A percentile compares a stretch with the other conserved stretches of the same genome.
phyloP scores from a whole-genome alignment of 2,797 vertebrate species.

The Scyliorhinus canicula region DNA sequence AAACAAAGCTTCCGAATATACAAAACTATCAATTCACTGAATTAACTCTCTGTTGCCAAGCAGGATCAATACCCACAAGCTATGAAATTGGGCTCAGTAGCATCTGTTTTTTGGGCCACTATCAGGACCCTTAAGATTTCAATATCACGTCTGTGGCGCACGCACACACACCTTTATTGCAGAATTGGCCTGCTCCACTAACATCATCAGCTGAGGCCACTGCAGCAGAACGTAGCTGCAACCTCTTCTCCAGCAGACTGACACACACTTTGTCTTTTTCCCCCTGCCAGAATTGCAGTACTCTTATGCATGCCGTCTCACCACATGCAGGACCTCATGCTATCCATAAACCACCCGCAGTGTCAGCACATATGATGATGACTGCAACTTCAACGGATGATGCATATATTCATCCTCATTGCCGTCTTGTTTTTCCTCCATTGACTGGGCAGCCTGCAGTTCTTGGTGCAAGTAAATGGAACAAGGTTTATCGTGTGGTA shows the following conservation, averaged over 20 bases:
- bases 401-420: not conserved
- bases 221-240: not conserved
- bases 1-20: not conserved
- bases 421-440: not conserved
- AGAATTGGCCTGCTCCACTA: not conserved
- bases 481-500: not conserved
- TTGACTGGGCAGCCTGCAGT: not conserved
- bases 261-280: not conserved
- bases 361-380: not conserved
- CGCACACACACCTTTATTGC: not conserved
- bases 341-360: not conserved
- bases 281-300: not conserved
- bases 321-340: not conserved
- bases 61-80: not conserved
- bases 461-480: not conserved
- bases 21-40: not conserved
- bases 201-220: not conserved
- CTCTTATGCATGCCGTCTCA: not conserved
- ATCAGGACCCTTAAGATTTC: not conserved
- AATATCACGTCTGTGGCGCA: not conserved
- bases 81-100: not conserved
- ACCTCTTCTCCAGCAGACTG: not conserved
- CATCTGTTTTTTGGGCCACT: not conserved
- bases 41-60: not conserved
- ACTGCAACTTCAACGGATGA: not conserved